These are phyloP conservation scores for Dryas iulia DNA, from an alignment of 1,140 invertebrate genomes.

Conservation along the genomic window DNA sequence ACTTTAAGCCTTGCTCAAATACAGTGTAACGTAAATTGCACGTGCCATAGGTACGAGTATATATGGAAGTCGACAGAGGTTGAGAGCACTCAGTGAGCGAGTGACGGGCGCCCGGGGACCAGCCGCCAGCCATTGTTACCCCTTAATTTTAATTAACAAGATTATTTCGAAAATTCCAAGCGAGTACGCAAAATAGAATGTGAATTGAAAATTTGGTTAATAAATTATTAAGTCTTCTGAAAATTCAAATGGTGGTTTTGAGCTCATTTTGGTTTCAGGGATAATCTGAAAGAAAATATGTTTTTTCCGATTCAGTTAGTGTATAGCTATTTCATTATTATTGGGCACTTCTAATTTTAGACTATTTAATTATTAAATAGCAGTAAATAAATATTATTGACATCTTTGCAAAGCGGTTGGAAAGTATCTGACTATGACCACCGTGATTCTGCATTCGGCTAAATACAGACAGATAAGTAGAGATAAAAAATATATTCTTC, in stretches of 20 bases:
- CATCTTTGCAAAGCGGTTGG: too few relatives aligned
- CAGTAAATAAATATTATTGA: too few relatives aligned
- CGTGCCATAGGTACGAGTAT: background rate
- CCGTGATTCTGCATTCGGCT: too few relatives aligned
- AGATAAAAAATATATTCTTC: too few relatives aligned
- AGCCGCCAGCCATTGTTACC: background rate
- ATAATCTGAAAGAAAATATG: too few relatives aligned
- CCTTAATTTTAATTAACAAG: slow-evolving; percentile 2
- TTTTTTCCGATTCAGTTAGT: too few relatives aligned
- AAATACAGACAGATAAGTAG: too few relatives aligned
- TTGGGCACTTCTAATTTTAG: too few relatives aligned
- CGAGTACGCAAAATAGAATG: background rate
- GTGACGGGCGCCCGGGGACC: background rate
- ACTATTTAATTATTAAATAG: too few relatives aligned
- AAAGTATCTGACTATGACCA: too few relatives aligned
- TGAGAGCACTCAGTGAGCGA: background rate
- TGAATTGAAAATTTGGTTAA: background rate
- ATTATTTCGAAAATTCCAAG: background rate
- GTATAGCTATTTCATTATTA: too few relatives aligned
- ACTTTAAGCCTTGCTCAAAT: background rate
- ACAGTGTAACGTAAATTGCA: background rate
- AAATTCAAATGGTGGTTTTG: background rate
- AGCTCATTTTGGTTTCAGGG: background rate
- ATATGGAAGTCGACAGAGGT: background rate
- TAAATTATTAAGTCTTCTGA: background rate